Evolutionary conservation across 2,888 invertebrate genomes (phyloP).

Genomic region (Amphipyra berbera): DNA sequence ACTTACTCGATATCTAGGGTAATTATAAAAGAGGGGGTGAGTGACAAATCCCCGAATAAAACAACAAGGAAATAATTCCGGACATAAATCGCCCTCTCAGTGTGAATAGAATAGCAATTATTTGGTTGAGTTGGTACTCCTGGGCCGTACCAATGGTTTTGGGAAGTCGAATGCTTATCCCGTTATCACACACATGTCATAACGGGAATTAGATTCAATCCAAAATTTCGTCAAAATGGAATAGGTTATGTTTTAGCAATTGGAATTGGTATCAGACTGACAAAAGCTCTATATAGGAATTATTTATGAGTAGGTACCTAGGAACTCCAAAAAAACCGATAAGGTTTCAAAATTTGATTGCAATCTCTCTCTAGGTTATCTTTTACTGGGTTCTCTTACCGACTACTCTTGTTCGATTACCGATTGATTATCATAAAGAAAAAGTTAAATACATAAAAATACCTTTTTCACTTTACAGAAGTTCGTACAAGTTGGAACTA

Average conservation of each 20-base stretch:
- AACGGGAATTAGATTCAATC: no score
- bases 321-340: no score
- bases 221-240: conserved; percentile 4
- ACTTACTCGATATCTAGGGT: conserved; percentile 85
- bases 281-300: neutral
- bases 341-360: no score
- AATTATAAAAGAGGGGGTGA: conserved; percentile 88
- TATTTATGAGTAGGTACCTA: no score
- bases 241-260: no score
- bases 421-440: no score
- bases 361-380: no score
- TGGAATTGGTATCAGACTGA: conserved; percentile 6
- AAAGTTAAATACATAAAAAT: no score
- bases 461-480: no score
- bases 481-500: neutral
- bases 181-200: no score
- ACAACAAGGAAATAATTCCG: conserved; percentile 90
- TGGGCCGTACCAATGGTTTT: conserved; percentile 62
- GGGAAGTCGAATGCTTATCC: conserved; percentile 40
- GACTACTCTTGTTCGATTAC: no score
- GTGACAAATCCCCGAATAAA: conserved; percentile 90
- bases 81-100: conserved; percentile 86
- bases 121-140: conserved; percentile 86
- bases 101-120: conserved; percentile 90
- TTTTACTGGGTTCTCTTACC: no score